Evolutionary conservation across 2,888 invertebrate species (phyloP).

Genomic region (Lycaena phlaeas): DNA sequence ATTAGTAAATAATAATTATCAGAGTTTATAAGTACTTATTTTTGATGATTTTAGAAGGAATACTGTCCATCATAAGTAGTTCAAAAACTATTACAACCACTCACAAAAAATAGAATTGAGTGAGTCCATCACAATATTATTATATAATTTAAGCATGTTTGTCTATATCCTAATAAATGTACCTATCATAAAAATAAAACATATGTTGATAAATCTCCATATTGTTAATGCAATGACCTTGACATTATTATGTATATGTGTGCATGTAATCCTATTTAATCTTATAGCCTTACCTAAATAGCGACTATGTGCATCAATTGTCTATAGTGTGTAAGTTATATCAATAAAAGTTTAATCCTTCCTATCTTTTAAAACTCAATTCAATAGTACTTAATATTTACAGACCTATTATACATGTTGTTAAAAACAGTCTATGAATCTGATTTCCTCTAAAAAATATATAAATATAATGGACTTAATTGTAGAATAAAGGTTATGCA

Average conservation of each 20-base stretch:
- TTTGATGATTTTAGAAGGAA: constrained; percentile 1
- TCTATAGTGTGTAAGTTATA: constrained; percentile 23
- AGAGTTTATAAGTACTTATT: constrained; percentile 1
- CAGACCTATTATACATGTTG: background rate
- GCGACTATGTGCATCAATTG: constrained; percentile 17
- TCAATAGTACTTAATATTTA: constrained; percentile 7
- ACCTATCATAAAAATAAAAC: background rate
- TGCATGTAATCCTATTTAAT: constrained; percentile 20
- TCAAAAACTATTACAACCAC: constrained; percentile 2
- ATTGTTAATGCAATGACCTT: constrained; percentile 6
- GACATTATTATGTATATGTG: constrained; percentile 11
- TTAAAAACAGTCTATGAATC: background rate
- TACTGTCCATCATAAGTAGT: constrained; percentile 1
- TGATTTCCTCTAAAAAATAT: constrained; percentile 1
- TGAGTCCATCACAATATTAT: background rate
- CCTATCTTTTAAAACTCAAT: constrained; percentile 34
- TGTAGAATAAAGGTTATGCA: constrained; percentile 7
- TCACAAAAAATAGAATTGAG: too few species aligned
- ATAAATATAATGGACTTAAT: constrained; percentile 1
- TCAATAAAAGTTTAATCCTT: constrained; percentile 54
- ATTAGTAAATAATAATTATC: constrained; percentile 4
- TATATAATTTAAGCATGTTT: background rate
- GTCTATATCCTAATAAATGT: background rate
- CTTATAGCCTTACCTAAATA: constrained; percentile 17
- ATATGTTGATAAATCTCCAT: background rate